Evolutionary conservation across 1,140 invertebrate species (phyloP), one percentile per base, ranked within the genome.

Genomic region (Drosophila parabipectinata): DNA sequence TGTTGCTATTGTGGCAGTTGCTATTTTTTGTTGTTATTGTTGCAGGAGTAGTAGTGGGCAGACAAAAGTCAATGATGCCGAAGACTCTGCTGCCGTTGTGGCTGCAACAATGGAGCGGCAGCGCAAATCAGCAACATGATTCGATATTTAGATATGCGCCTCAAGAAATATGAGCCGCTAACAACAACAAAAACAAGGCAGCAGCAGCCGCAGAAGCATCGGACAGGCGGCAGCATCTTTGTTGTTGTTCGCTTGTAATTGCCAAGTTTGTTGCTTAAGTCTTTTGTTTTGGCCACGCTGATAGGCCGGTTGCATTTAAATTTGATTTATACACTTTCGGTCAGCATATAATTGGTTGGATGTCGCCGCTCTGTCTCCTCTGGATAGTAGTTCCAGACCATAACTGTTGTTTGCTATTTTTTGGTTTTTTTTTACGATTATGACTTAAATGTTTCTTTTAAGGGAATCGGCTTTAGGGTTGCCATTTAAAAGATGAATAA

Each of bases 241-340:
- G 83, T 72, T 78, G 82, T 79, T 79, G 74, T 69, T 41, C 63
- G 77, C 67, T 74, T 84, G 85, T 88, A 89, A 81, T 90, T 82
- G 82, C 83, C 78, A 82, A 90, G 87, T 90, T 90, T 88, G 87
- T 88, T 72, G 82, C 87, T 88, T 90, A 83, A 90, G 87, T 90
- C 87, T 90, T 90, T 90, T 88, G 88, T 90, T 89, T 77, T 64
- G 72, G 63, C 66, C 52, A 32, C 64, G 48, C 52, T 79, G 77
- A 85, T 85, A 74, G 79, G 72, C 66, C 66, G 44, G 56, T 64
- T 82, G 79, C 83, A 88, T 88, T 88, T 73, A 88, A 88, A 88
- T 88, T 88, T 88, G 83, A 88, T 88, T 88, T 88, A 88, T 88
- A 88, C 72, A 88, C 76, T 72, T 66, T 73, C 58, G 60, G 57